Evolutionary conservation across 2,113 vertebrate species (phyloP).

Genomic region (Tiliqua scincoides): DNA sequence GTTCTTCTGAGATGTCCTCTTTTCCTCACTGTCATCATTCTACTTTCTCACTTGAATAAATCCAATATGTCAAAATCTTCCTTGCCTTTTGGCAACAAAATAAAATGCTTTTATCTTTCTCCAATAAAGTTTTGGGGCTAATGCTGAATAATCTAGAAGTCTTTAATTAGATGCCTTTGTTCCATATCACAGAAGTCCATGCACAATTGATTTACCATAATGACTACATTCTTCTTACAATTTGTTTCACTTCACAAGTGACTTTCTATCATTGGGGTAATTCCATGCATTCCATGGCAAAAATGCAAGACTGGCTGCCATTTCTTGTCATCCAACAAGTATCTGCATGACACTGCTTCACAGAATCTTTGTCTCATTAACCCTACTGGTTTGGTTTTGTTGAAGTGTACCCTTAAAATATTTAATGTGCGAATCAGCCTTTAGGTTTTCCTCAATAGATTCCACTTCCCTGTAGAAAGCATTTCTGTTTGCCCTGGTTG

Average conservation of each 20-base stretch:
- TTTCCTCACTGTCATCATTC: background rate
- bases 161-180: background rate
- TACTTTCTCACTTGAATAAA: background rate
- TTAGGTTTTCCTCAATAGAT: too few species aligned
- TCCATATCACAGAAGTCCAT: background rate
- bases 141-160: background rate
- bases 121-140: background rate
- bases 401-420: background rate
- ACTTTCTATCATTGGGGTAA: background rate
- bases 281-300: background rate
- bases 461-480: too few species aligned
- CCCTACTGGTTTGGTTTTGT: background rate
- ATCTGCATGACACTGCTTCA: background rate
- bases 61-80: background rate
- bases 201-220: background rate
- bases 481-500: background rate
- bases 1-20: background rate
- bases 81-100: background rate
- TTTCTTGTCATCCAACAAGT: background rate
- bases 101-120: background rate
- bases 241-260: background rate
- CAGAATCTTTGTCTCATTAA: background rate
- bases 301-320: background rate
- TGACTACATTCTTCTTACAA: background rate
- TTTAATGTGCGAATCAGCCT: background rate